phyloP scores from a whole-genome alignment of 2,888 invertebrate species.

The Drosophila falleni region DNA sequence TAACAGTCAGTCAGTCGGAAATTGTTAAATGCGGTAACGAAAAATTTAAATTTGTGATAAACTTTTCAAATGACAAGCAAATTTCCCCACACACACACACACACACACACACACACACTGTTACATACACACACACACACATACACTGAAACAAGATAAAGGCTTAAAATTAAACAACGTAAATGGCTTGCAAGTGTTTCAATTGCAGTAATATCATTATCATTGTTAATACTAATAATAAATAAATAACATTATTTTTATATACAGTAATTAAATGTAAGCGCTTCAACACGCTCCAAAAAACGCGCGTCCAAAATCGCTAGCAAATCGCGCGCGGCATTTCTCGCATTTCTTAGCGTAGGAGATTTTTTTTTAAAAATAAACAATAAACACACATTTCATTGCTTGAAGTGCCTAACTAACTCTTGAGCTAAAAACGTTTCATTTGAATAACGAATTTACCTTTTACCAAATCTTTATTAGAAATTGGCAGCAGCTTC shows the following conservation, averaged over 20 bases:
- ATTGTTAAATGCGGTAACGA: constrained; percentile 44
- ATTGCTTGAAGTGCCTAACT: constrained; percentile 56
- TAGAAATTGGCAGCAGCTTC: constrained; percentile 37
- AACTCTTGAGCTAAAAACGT: constrained; percentile 52
- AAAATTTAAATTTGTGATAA: constrained; percentile 70
- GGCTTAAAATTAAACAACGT: constrained; percentile 41
- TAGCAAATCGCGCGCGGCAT: constrained; percentile 30
- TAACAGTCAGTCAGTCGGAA: constrained; percentile 33
- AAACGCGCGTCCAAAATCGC: constrained; percentile 40
- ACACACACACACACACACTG: constrained; percentile 16
- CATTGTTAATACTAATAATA: constrained; percentile 36
- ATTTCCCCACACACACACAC: constrained; percentile 42
- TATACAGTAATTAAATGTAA: constrained; percentile 33
- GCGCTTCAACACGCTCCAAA: constrained; percentile 40
- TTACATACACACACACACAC: constrained; percentile 15
- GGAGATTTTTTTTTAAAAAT: constrained; percentile 3
- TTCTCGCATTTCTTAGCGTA: constrained; percentile 46
- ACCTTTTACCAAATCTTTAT: constrained; percentile 15
- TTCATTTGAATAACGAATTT: constrained; percentile 55
- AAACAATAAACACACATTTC: constrained; percentile 32
- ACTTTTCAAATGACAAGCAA: constrained; percentile 69
- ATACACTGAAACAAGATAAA: constrained; percentile 16
- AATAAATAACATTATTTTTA: constrained; percentile 45
- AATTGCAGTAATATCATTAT: constrained; percentile 51
- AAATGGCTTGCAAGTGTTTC: constrained; percentile 56